Base-by-base conservation (phyloP, 2,888 invertebrate species). In the Carcina quercana region DNA sequence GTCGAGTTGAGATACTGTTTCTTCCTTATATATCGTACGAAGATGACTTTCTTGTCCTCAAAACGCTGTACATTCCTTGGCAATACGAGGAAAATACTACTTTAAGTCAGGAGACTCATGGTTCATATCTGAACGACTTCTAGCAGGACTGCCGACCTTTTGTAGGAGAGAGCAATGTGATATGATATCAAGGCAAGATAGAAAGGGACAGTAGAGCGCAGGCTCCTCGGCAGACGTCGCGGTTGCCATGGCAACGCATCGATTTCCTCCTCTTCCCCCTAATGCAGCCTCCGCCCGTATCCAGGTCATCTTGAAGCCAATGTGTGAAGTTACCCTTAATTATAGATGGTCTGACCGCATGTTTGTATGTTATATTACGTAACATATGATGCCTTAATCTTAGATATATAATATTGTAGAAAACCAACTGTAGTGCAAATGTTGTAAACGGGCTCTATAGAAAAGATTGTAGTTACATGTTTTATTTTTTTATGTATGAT, bases 171-270 rank as follows among this genome's bases (percentile, higher is more conserved):
- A 33, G 35, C 37, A 43, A 62, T 75, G 74, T 79, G 82, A 82
- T 82, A 83, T 82, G 80, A 83, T 82, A 83, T 74, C 76, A 71
- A 73, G 78, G 74, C 82, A 80, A 83, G 82, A 83, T 71, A 80
- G 82, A 83, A 66, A 79, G 78, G 69, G 83, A 82, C 68, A 82
- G 82, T 79, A 79, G 73, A 73, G 76, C 73, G 76, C 82, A 80
- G 79, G 69, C 78, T 80, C 70, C 80, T 80, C 79, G 76, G 82
- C 82, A 83, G 83, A 82, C 83, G 80, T 83, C 75, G 80, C 82
- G 65, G 82, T 83, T 62, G 72, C 67, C 59, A 78, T 80, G 66
- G 73, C 57, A 68, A 78, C 80, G 58, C 80, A 83, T 83, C 83
- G 83, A 83, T 83, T 79, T 69, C 68, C 59, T 63, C 59, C 62